phyloP scores from a whole-genome alignment of 2,797 vertebrate species.

The Amniataba percoides region DNA sequence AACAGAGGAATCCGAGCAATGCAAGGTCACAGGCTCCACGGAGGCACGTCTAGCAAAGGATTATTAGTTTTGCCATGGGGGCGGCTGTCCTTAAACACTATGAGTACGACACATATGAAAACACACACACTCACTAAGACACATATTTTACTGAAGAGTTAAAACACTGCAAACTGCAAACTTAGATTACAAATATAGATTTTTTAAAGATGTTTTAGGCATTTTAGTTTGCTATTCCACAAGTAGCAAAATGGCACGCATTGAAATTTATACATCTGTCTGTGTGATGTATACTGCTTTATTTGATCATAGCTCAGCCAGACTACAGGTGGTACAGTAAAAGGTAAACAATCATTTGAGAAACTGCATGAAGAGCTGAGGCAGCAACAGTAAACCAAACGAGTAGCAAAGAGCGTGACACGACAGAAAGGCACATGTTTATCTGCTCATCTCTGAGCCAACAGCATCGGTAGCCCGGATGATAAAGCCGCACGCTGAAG shows the following conservation, averaged over 20 bases:
- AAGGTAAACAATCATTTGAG: not conserved
- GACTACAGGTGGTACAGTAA: conserved; percentile 1
- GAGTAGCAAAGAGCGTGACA: not conserved
- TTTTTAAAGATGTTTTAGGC: not conserved
- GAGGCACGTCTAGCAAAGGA: conserved; percentile 65
- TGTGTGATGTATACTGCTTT: not conserved
- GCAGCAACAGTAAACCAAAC: conserved; percentile 13
- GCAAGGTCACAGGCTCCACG: conserved; percentile 74
- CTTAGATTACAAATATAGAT: no score
- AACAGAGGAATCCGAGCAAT: conserved; percentile 81
- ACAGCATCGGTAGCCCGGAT: not conserved
- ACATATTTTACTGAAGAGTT: conserved; percentile 6
- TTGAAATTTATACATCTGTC: no score
- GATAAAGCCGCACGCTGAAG: not conserved
- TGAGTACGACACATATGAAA: conserved; percentile 33
- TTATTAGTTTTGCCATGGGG: conserved; percentile 69
- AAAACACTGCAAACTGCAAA: not conserved
- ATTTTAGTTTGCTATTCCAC: conserved; percentile 4
- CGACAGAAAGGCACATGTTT: conserved; percentile 19
- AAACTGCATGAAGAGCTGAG: not conserved
- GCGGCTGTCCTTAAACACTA: conserved; percentile 57
- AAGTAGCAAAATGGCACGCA: not conserved
- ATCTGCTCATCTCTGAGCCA: conserved; percentile 22
- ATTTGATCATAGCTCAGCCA: conserved; percentile 9
- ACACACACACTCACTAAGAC: conserved; percentile 2